Evolutionary conservation across 2,113 vertebrate genomes (phyloP).

Genomic region (Pipa parva): DNA sequence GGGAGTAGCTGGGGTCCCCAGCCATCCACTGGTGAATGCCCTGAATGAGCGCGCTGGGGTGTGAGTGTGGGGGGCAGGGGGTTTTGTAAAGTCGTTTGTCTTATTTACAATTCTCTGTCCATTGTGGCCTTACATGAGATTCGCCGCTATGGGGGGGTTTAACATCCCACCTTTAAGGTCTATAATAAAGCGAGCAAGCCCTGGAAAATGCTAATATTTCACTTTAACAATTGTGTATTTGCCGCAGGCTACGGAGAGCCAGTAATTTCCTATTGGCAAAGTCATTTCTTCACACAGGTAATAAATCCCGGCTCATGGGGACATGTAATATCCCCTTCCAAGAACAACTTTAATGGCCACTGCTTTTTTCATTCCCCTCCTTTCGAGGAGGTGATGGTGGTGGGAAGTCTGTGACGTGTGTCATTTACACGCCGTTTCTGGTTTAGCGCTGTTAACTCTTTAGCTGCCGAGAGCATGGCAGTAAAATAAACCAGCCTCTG

Average conservation of each 20-base stretch:
- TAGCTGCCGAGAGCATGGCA: no score
- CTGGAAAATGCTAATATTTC: slow-evolving; percentile 47
- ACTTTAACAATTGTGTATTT: slow-evolving; percentile 49
- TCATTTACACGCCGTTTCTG: no score
- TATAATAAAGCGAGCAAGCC: slow-evolving; percentile 40
- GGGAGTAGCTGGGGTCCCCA: no score
- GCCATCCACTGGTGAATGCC: no score
- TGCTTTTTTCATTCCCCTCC: slow-evolving; percentile 18
- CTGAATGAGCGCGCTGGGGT: no score
- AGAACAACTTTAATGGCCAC: slow-evolving; percentile 37
- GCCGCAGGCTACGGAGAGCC: slow-evolving; percentile 46
- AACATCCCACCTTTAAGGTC: slow-evolving; percentile 44
- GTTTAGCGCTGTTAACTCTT: not conserved
- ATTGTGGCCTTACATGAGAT: slow-evolving; percentile 18
- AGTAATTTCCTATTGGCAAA: slow-evolving; percentile 54
- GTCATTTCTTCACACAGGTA: slow-evolving; percentile 48
- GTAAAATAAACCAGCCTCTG: no score
- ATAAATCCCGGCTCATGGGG: slow-evolving; percentile 51
- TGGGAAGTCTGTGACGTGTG: not conserved
- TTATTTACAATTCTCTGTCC: slow-evolving; percentile 41
- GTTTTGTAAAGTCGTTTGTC: no score
- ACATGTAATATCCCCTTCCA: slow-evolving; percentile 38
- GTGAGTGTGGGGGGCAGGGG: no score
- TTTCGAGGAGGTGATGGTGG: not conserved
- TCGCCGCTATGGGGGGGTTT: not conserved